Conservation (phyloP, 2,888 invertebrate species). For the Stomorhina lunata region DNA sequence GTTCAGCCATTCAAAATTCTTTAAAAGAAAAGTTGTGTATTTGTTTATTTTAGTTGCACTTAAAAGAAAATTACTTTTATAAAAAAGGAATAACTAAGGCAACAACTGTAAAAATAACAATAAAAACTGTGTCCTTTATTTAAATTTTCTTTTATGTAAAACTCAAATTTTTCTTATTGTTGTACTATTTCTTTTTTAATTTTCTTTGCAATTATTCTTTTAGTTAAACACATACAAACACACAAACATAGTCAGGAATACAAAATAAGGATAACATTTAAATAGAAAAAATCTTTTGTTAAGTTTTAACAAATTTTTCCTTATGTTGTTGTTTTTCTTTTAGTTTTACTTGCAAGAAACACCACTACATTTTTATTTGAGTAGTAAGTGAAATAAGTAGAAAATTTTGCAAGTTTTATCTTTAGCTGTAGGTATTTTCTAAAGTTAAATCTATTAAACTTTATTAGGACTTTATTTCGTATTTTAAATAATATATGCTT, state of each 20-base stretch:
- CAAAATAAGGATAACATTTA: not conserved
- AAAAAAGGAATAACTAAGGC: not conserved
- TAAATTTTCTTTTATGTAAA: not conserved
- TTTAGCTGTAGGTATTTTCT: no score
- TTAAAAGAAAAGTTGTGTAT: not conserved
- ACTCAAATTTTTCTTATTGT: conserved; percentile 28
- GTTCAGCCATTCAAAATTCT: conserved; percentile 43
- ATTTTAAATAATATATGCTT: no score
- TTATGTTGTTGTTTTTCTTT: not conserved
- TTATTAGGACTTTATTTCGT: no score
- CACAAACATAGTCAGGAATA: not conserved
- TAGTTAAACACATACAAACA: conserved; percentile 5
- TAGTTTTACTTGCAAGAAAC: not conserved
- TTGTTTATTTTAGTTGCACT: conserved; percentile 1
- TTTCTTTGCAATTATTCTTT: conserved; percentile 21
- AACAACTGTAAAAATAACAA: not conserved
- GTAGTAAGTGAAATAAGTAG: no score
- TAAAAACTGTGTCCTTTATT: conserved; percentile 37
- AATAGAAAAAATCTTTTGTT: conserved; percentile 49
- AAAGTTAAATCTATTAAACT: no score
- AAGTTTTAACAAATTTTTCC: conserved; percentile 34
- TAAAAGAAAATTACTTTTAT: not conserved
- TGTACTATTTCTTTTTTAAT: conserved; percentile 13
- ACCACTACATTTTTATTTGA: not conserved
- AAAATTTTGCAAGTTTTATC: no score